These are phyloP conservation scores for Sphenopsis melanotis DNA, from an alignment of 2,797 vertebrate species.

Conservation along the genomic window DNA sequence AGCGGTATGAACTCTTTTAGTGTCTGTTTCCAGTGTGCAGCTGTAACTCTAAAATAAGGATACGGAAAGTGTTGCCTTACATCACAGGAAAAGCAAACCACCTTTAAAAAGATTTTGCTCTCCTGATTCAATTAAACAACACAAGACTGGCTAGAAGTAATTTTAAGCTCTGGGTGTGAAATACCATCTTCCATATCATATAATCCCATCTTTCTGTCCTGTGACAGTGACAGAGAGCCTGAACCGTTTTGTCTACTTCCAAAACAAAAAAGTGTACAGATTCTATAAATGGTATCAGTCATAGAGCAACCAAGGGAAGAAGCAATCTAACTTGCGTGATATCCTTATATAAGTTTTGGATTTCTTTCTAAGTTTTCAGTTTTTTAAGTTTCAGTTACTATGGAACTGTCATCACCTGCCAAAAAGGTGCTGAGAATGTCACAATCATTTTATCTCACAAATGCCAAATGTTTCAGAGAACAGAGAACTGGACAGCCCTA, in stretches of 20 bases:
- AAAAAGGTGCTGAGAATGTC: constrained; percentile 7
- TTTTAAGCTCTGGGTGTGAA: background rate
- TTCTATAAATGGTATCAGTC: background rate
- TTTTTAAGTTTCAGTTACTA: background rate
- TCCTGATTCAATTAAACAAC: background rate
- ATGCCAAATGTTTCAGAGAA: constrained; percentile 7
- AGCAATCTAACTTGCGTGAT: background rate
- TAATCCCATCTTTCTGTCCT: background rate
- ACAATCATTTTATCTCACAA: constrained; percentile 17
- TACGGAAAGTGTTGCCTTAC: background rate
- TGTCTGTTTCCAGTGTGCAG: background rate
- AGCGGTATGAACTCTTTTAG: background rate
- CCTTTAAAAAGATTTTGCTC: background rate
- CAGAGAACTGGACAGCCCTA: background rate
- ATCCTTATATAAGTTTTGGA: constrained; percentile 2
- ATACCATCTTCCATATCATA: background rate
- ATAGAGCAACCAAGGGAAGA: background rate
- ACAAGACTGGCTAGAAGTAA: background rate
- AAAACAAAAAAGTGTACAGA: background rate
- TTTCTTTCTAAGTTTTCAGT: constrained; percentile 15
- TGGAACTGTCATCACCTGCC: background rate
- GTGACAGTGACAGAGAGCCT: background rate
- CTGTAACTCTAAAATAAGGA: background rate
- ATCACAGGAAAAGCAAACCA: background rate
- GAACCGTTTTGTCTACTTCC: background rate